Base-by-base conservation (phyloP, 1,140 invertebrate genomes). In the Drosophila sproati region DNA sequence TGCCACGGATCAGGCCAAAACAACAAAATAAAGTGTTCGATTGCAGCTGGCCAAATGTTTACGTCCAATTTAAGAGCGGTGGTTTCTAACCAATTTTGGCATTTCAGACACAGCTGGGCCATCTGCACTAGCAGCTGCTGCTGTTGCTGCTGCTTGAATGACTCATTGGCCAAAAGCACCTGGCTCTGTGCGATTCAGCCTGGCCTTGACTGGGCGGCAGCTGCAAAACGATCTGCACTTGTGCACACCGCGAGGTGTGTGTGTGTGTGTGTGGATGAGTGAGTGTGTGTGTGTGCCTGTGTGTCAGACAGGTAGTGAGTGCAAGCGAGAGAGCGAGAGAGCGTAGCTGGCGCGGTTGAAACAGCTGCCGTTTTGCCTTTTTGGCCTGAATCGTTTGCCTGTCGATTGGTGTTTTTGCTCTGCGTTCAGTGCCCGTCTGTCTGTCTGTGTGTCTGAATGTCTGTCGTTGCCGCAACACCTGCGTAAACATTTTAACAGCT, bases 401-500 rank as follows among this genome's bases (percentile, higher is more conserved):
- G 57, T 1, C 39, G 37, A 37, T 57, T 35, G 31, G 31, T 41
- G n/a, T 63, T 12, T 43, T 37, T 37, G 35, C 39, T 39, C 64
- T 10, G 12, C 32, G 47, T 43, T 43, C 10, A 20, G 20, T 20
- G 20, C 20, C 20, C 10, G 39, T 43, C 57, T 45, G 45, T 43
- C 39, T 37, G 60, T 56, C 20, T 20, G 20, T 20, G 20, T 20
- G 20, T 20, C 20, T 45, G 45, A 37, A 35, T 37, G 60, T 56
- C 72, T 73, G 81, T 69, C 77, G 80, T 73, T 73, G 77, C 61
- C 66, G 56, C 64, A 73, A 91, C 87, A 91, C 80, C 87, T 91
- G 87, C 77, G 80, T 78, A 91, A 91, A 91, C 73, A 91, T 91
- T 91, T 71, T 52, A 78, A 68, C 85, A 87, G 82, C 87, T 91